Base-by-base conservation (phyloP, 2,888 invertebrate genomes). In the Nemoura dubitans region DNA sequence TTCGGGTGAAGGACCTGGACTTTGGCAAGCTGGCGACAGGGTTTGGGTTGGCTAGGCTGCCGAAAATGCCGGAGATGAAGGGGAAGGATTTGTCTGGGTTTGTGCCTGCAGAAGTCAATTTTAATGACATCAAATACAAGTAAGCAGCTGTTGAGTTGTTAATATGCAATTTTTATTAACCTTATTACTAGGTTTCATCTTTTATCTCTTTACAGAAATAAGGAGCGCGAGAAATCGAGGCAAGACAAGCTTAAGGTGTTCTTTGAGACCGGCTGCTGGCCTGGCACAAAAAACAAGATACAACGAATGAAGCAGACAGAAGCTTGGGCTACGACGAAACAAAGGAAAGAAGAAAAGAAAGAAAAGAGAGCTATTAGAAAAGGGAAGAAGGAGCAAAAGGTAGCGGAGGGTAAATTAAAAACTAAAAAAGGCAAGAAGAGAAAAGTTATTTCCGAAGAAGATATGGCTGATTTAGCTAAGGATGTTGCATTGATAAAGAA, bases 11-110 rank as follows among this genome's bases (percentile, higher is more conserved):
- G 92, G 97, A 99, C 90, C 92, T 99, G 28, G 96, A 98, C 89
- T 92, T 99, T 88, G 96, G 95, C 5, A 94, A 94, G 89, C 92
- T 99, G 89, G 99, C 97, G 0, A 95, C 95, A 86, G 95, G 97
- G 85, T 99, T 97, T 91, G 99, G 98, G 0, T 93, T 99, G 0
- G 91, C 99, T 0, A 96, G 96, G 89, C 92, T 99, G 90, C 99
- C 99, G 0, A 94, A 95, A 90, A 99, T 99, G 98, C 98, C 99
- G 0, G 99, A 99, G 92, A 92, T 98, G 0, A 97, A 96, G 90
- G 95, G 95, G 76, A 92, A 92, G 88, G 93, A 94, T 27, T 89
- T 93, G 0, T 91, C 92, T 0, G 92, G 92, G 85, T 96, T 95
- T 90, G 90, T 91, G 0, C 90, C 92, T 27, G 92, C 92, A 3